A percentile compares a stretch with the other conserved stretches of the same genome.
Conservation (phyloP, 2,888 invertebrate genomes). For the Machimus atricapillus region DNA sequence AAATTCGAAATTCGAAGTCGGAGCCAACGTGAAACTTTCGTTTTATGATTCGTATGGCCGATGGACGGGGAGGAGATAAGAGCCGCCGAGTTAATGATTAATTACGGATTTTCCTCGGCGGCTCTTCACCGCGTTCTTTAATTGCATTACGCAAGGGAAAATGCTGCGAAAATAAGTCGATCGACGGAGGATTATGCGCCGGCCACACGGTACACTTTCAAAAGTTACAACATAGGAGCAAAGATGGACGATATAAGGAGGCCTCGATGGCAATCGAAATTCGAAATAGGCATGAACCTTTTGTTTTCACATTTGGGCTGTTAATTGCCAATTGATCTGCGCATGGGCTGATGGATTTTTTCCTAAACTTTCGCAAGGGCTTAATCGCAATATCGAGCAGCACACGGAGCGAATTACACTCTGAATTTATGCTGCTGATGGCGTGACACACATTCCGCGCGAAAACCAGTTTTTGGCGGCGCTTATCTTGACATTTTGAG, state of each 20-base stretch:
- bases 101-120: background rate
- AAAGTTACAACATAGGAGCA: constrained; percentile 5
- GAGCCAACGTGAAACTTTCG: constrained; percentile 6
- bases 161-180: constrained; percentile 1
- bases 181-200: background rate
- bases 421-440: background rate
- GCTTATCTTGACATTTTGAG: background rate
- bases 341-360: background rate
- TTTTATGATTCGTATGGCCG: background rate
- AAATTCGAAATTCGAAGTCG: background rate
- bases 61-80: background rate
- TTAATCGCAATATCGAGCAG: background rate
- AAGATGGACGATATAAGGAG: background rate
- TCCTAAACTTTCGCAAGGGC: background rate
- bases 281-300: background rate
- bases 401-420: background rate
- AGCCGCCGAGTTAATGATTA: background rate
- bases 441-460: background rate
- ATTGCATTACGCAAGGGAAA: constrained; percentile 22
- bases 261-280: background rate
- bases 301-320: background rate
- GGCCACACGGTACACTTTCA: background rate
- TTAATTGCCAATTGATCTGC: background rate
- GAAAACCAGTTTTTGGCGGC: background rate
- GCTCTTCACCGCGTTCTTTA: background rate